Evolutionary conservation across 2,797 vertebrate species (phyloP), one percentile per base, ranked within the genome.

Genomic region (Anabacerthia variegaticeps): DNA sequence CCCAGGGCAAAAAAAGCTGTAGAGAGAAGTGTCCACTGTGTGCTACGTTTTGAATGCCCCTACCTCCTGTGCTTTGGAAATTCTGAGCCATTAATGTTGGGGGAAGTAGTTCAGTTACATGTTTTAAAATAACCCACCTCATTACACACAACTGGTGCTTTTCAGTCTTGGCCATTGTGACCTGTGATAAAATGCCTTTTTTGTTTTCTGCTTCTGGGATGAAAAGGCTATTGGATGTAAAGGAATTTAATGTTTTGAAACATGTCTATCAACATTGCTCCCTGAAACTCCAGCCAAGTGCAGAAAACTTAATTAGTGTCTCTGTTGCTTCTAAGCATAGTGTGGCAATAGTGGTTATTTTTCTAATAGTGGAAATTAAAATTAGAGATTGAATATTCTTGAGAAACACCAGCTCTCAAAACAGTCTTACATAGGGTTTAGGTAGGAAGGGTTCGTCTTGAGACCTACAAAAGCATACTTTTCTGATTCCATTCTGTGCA

Each of bases 381-480:
- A 56, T 52, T 73, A 43, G 34, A 59, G 41, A 16, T 27, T 44
- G 32, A 51, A 41, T 77, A 26, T 52, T 63, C 32, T 74, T 46
- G 41, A 61, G 56, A 52, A 80, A 55, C 36, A 39, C 30, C 16
- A 71, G 41, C 37, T 75, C 86, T 72, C 4, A 4, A 61, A 86
- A 32, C 20, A 73, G 17, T 52, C 12, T 66, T 77, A 43, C 6
- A 1, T 0, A 27, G 44, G n/a, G 3, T 58, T 94, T 34, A 30
- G 9, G 14, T 87, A 54, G 58, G 9, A 14, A 32, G 15, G 7
- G 16, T 46, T 94, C 24, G 6, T 62, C 95, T 67, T 61, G 67
- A 67, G 34, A 74, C 3, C 1, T 48, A 7, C 2, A 2, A 32
- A 49, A 77, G 18, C 1, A 0, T 24, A 12, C 3, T 56, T 85